Evolutionary conservation across 1,140 invertebrate species (phyloP).

Genomic region (Plutomurus gul): DNA sequence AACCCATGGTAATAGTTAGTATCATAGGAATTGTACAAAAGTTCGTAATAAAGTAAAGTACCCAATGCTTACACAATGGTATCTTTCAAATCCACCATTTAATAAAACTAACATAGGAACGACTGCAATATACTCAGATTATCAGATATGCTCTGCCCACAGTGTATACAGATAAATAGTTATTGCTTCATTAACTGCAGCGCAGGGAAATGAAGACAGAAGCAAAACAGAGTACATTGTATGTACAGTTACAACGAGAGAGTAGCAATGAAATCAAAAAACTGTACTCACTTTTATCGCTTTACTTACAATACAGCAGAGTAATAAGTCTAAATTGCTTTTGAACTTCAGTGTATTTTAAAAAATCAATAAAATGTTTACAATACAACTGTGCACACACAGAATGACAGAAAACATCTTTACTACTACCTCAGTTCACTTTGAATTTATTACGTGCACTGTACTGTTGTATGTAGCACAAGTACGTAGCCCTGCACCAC

Average conservation of each 20-base stretch:
- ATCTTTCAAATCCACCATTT: too few relatives aligned
- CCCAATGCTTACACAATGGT: too few relatives aligned
- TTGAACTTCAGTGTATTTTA: neutral
- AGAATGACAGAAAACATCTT: neutral
- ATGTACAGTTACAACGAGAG: neutral
- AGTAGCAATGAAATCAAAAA: neutral
- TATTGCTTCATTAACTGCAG: neutral
- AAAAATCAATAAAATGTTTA: slow-evolving; percentile 28
- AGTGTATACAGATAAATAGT: too few relatives aligned
- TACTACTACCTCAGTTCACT: neutral
- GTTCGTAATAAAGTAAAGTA: too few relatives aligned
- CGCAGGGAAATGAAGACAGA: slow-evolving; percentile 1
- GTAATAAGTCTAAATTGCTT: neutral
- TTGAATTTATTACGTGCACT: neutral
- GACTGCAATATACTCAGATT: too few relatives aligned
- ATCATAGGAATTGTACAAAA: too few relatives aligned
- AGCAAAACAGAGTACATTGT: neutral
- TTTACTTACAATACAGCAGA: neutral
- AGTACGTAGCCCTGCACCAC: neutral
- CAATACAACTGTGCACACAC: neutral
- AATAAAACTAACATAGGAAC: too few relatives aligned
- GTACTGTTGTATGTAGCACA: neutral
- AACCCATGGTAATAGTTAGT: too few relatives aligned
- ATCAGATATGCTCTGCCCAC: too few relatives aligned
- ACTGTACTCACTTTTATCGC: neutral